Evolutionary conservation across 2,888 invertebrate species (phyloP), one percentile per base, ranked within the genome.

Genomic region (Lochmaea capreae): DNA sequence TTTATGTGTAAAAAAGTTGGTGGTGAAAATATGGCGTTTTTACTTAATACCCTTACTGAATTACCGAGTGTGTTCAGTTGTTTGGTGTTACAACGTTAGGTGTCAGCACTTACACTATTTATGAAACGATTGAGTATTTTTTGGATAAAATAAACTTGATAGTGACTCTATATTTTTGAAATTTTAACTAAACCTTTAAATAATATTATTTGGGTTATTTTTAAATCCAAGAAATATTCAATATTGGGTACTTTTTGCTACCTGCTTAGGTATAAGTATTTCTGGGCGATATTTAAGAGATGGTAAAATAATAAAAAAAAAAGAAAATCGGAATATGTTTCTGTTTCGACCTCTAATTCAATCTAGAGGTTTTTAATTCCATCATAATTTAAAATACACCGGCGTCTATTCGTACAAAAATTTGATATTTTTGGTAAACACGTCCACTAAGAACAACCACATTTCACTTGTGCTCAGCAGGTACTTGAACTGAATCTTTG

Each of bases 61-160:
- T 71, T 71, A 71, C 71, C 71, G 57, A 62, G 57, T 65, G 71
- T 71, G 71, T 71, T 71, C 71, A 71, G 46, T 63, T 65, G 16
- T 65, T 65, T 65, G 58, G 71, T 71, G 65, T 65, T 65, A 10
- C 46, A 57, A 71, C 75, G 67, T 67, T 67, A 76, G 75, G 71
- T 73, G 75, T 76, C 75, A 57, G 61, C 73, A 73, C 75, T 67
- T 72, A 57, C 58, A 22, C 43, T 22, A 9, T 26, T 62, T 8
- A 49, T n/a, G 1, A 72, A 43, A 63, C 63, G 22, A 54, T 14
- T 52, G 16, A 54, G 10, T 46, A 16, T 14, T 58, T 71, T 52
- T 22, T 54, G 61, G 8, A 10, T 10, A 54, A 3, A 11, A 46
- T 46, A 11, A 46, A 12, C 3, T 46, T 46, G 12, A 46, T 12